Conservation (phyloP, 35 echinoderm and acorn worm species). For the Stichopus chloronotus region DNA sequence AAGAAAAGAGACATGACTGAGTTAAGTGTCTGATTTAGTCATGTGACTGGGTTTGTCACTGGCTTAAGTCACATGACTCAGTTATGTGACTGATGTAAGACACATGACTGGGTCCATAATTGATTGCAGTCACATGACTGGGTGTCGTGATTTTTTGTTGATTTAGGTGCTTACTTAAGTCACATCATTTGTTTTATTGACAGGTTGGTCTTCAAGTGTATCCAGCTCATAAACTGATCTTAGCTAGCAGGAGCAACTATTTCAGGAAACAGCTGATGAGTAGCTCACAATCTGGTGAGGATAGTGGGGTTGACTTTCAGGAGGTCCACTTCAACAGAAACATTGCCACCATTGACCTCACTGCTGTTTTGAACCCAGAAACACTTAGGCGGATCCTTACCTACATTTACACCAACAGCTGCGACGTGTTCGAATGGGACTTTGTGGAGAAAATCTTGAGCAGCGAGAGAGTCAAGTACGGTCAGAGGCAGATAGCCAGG, state of each 20-base stretch:
- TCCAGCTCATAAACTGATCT: slow-evolving; percentile 91
- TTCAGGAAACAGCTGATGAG: slow-evolving; percentile 74
- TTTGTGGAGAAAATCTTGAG: slow-evolving; percentile 55
- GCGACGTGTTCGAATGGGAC: slow-evolving; percentile 75
- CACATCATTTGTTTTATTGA: not conserved
- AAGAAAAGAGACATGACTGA: too few species aligned
- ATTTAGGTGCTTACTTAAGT: too few species aligned
- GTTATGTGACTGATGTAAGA: too few species aligned
- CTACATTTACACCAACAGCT: slow-evolving; percentile 87
- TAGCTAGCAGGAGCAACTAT: slow-evolving; percentile 74
- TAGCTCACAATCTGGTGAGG: slow-evolving; percentile 22
- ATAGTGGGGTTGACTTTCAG: not conserved
- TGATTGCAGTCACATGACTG: too few species aligned
- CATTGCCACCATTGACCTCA: slow-evolving; percentile 59
- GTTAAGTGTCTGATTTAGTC: too few species aligned
- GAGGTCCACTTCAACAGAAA: slow-evolving; percentile 30
- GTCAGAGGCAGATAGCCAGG: not conserved
- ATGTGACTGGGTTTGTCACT: too few species aligned
- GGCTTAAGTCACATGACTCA: too few species aligned
- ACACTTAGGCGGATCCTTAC: slow-evolving; percentile 62
- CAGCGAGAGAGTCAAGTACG: not conserved
- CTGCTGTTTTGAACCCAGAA: slow-evolving; percentile 52
- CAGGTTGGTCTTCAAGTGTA: slow-evolving; percentile 71
- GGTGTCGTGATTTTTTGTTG: too few species aligned
- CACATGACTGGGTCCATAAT: too few species aligned